Evolutionary conservation across 2,113 vertebrate genomes (phyloP), one percentile per base, ranked within the genome.

Genomic region (Coreoperca whiteheadi): DNA sequence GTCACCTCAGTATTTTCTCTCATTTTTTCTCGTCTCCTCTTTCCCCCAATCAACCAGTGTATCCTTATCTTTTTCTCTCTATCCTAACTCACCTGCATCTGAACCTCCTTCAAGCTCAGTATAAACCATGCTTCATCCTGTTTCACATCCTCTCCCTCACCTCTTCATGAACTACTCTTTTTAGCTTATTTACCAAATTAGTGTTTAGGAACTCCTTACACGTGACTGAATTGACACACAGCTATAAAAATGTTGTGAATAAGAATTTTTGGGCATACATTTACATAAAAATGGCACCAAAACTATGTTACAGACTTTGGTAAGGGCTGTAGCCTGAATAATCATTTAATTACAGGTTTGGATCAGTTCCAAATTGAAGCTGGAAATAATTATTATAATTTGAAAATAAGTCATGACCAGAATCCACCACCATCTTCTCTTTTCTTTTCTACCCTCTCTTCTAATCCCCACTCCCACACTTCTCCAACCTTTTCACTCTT

Each of bases 301-400:
- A 74, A 20, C 43, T n/a, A 28, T 18, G 4, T 63, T 82, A n/a
- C 11, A 63, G 77, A 56, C 56, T 76, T 37, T 79, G 8, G 7
- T 74, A 25, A 46, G 20, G 37, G 21, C 30, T 73, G 28, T 30
- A 59, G 63, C 20, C 71, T 66, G 37, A 64, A 76, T 81, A 39
- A 74, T 82, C 41, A 81, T 73, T 46, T 81, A 82, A 84, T 86
- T 79, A 79, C 37, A 28, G 30, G 25, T 70, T 81, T 86, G 75
- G 70, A 39, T 82, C 57, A 8, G 37, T 66, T 85, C 76, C 86
- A 81, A 79, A 84, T 67, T 25, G 6, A 68, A 57, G 60, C n/a
- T 67, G 4, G 23, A 79, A 48, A 77, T 56, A 25, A 61, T 53
- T 74, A 37, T 46, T 32, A 74, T 66, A 63, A 83, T 73, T 65